Base-by-base conservation (phyloP, 1,140 invertebrate species). In the Parasteatoda tepidariorum region DNA sequence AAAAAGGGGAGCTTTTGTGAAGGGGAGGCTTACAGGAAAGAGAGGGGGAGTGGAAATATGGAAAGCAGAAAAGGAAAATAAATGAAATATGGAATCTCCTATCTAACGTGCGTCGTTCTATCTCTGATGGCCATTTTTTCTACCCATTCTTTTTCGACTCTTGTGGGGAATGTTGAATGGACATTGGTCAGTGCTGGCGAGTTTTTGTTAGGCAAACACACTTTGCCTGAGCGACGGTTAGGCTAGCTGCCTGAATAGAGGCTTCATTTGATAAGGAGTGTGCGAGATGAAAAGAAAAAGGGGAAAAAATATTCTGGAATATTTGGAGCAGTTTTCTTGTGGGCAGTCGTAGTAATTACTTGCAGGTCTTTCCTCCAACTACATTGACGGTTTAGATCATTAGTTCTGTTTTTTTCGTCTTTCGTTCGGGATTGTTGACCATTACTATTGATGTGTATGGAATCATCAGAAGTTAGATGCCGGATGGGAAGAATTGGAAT, bases 61-160 rank as follows among this genome's bases (percentile, higher is more conserved):
- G 76, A 70, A 81, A 81, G 76, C 76, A 81, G 76, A 48, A 34
- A 38, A 73, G 26, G 64, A 57, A 68, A 81, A 81, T 70, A 81
- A 81, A 81, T 81, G 76, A 81, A 81, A 81, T 81, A 81, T 81
- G 76, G 64, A 81, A 57, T 59, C 55, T 78, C 74, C 61, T 66
- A 66, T 66, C 66, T 57, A 62, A 13, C 76, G 54, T 59, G 64
- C 9, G n/a, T 28, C 9, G 9, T 24, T 61, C 57, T 61, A n/a
- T n/a, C 62, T 31, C 62, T 81, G 76, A 81, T 81, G 76, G 70
- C 76, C 76, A 81, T 22, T 68, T 38, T 41, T 18, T 38, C 26
- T 68, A 31, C n/a, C 34, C 38, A 22, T 22, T 68, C 24, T 70
- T 81, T 54, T 61, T 26, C 57, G 11, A 33, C 28, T 48, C 15